phyloP scores from a whole-genome alignment of 2,888 invertebrate genomes.

The Bibio marci region DNA sequence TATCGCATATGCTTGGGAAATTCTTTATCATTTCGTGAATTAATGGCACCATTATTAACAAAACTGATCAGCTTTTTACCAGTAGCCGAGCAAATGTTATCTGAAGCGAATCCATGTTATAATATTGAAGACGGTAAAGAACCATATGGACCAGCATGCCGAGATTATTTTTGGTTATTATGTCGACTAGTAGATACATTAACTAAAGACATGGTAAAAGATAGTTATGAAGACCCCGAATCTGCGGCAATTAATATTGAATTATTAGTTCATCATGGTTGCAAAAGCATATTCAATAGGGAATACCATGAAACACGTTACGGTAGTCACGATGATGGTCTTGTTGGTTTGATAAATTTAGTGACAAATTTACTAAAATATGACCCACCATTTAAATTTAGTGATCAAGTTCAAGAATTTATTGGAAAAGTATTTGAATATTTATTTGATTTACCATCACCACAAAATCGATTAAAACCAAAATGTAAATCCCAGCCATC shows the following conservation, averaged over 20 bases:
- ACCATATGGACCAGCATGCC: slow-evolving; percentile 83
- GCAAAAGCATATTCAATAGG: slow-evolving; percentile 54
- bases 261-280: slow-evolving; percentile 51
- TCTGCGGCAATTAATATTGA: slow-evolving; percentile 50
- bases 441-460: slow-evolving; percentile 78
- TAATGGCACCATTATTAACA: slow-evolving; percentile 62
- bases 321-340: slow-evolving; percentile 75
- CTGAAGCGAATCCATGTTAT: slow-evolving; percentile 34
- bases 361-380: slow-evolving; percentile 80
- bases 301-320: slow-evolving; percentile 71
- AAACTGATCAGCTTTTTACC: slow-evolving; percentile 65
- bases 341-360: slow-evolving; percentile 73
- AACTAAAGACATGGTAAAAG: slow-evolving; percentile 60
- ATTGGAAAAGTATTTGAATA: slow-evolving; percentile 59
- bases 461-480: slow-evolving; percentile 67
- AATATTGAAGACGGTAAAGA: slow-evolving; percentile 71
- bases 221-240: slow-evolving; percentile 37
- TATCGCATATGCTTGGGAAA: slow-evolving; percentile 70
- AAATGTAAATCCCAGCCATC: slow-evolving; percentile 87
- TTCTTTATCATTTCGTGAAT: slow-evolving; percentile 34
- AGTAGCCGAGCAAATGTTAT: slow-evolving; percentile 72
- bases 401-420: slow-evolving; percentile 46
- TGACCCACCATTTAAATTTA: slow-evolving; percentile 70
- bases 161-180: slow-evolving; percentile 88
- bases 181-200: slow-evolving; percentile 76